Evolutionary conservation across 2,888 invertebrate genomes (phyloP), one percentile per base, ranked within the genome.

Genomic region (Electrophaes corylata): DNA sequence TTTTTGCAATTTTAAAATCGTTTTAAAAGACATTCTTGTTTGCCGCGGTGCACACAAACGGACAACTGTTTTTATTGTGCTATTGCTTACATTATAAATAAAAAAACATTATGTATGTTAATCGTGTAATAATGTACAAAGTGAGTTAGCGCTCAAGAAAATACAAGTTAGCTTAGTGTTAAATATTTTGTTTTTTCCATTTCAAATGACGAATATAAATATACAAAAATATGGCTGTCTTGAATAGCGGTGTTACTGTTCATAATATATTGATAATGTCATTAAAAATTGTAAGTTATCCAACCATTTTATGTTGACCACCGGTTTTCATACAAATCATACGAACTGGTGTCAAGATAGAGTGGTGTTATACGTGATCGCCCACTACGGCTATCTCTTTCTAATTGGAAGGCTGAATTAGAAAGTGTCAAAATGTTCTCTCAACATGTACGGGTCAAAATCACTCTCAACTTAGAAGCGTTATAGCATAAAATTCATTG

Each of bases 391-490:
- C 81, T 83, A 82, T 78, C 83, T 81, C 87, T 91, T 91, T 91
- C 91, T 91, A 88, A 91, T 89, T 83, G 74, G 81, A 90, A 91
- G 91, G 91, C 91, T 91, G 91, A 84, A 83, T 91, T 90, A 88
- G 91, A 88, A 89, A 91, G 86, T 86, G 86, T 84, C 86, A 83
- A 83, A 80, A 63, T 63, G 64, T 65, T 57, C 56, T 60, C 57
- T 57, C 60, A 63, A 58, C 55, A 41, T 60, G 47, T 56, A 60
- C 54, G 58, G 59, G 55, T 65, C 52, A 49, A 43, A 62, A 40
- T 18, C 53, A 54, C 58, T 63, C 60, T 60, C 64, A 60, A 64
- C 49, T 66, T 71, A 75, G 75, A 65, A 64, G 72, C 76, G 71
- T 72, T 59, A 31, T 66, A 65, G 57, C 53, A 59, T 52, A 40